Percentiles rank a stretch among this genome's conserved stretches.
These are phyloP conservation scores for Lemur catta DNA, from an alignment of 2,797 vertebrate species.

Conservation along the genomic window DNA sequence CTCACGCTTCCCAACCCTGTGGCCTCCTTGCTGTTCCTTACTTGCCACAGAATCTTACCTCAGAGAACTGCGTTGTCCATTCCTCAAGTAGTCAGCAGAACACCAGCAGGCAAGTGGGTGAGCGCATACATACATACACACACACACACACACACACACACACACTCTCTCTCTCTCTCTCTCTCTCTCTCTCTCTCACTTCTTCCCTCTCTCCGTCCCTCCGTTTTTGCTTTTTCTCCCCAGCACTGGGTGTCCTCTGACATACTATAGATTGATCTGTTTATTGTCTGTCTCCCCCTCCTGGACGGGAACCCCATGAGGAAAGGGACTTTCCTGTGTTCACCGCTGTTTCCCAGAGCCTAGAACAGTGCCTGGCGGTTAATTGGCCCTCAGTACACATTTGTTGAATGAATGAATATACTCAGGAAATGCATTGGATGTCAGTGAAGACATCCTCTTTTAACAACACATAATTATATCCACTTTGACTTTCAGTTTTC, in stretches of 20 bases:
- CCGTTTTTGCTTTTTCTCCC: neutral
- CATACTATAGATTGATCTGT: neutral
- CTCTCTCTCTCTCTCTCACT: no score
- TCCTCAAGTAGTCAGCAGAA: neutral
- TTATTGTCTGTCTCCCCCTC: neutral
- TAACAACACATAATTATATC: neutral
- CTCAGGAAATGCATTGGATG: neutral
- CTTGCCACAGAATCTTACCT: neutral
- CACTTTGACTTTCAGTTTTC: neutral
- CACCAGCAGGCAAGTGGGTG: neutral
- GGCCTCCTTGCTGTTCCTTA: neutral
- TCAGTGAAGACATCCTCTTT: neutral
- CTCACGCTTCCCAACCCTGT: no score
- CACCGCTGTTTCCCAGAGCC: neutral
- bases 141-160: no score
- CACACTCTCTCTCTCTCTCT: no score
- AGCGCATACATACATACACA: fast-evolving
- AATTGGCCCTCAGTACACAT: neutral
- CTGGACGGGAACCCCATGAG: neutral
- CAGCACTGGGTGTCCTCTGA: neutral
- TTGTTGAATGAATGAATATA: neutral
- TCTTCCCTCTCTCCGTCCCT: no score
- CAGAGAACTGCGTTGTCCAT: neutral
- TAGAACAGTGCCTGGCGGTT: neutral
- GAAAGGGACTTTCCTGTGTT: neutral